Conservation (phyloP, 2,888 invertebrate genomes). For the Geophilus truncorum region DNA sequence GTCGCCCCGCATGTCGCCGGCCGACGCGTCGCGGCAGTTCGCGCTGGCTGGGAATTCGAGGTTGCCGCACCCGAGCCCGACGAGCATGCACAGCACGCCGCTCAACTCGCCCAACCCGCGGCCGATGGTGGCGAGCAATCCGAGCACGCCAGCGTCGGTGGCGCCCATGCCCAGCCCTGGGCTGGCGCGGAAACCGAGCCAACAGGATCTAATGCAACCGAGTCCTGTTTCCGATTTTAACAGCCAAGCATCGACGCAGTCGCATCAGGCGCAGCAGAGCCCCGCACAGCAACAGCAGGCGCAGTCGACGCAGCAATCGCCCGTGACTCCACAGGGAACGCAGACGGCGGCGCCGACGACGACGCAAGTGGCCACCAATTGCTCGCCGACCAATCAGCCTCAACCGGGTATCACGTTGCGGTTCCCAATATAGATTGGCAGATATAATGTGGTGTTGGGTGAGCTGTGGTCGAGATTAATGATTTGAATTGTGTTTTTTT, state of each 20-base stretch:
- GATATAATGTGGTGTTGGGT: background rate
- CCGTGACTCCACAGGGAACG: background rate
- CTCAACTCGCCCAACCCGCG: slow-evolving; percentile 56
- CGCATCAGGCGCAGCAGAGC: slow-evolving; percentile 7
- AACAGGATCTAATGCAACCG: slow-evolving; percentile 36
- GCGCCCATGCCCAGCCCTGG: slow-evolving; percentile 39
- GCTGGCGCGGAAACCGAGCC: slow-evolving; percentile 36
- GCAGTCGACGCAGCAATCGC: background rate
- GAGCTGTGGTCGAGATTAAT: background rate
- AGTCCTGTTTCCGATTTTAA: slow-evolving; percentile 30
- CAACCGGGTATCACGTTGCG: slow-evolving; percentile 11
- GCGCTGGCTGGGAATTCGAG: slow-evolving; percentile 45
- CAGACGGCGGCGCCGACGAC: background rate
- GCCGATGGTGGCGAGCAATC: slow-evolving; percentile 62
- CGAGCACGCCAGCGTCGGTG: slow-evolving; percentile 62
- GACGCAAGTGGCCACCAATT: background rate
- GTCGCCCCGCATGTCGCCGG: slow-evolving; percentile 67
- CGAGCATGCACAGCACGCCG: slow-evolving; percentile 44
- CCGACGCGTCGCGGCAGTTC: slow-evolving; percentile 58
- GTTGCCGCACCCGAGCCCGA: slow-evolving; percentile 55
- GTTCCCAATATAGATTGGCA: background rate
- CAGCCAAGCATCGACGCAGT: background rate
- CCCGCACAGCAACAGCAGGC: background rate
- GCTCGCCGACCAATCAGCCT: background rate
- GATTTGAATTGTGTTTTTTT: slow-evolving; percentile 38